Evolutionary conservation across 2,888 invertebrate species (phyloP).

Genomic region (Frankliniella fusca): DNA sequence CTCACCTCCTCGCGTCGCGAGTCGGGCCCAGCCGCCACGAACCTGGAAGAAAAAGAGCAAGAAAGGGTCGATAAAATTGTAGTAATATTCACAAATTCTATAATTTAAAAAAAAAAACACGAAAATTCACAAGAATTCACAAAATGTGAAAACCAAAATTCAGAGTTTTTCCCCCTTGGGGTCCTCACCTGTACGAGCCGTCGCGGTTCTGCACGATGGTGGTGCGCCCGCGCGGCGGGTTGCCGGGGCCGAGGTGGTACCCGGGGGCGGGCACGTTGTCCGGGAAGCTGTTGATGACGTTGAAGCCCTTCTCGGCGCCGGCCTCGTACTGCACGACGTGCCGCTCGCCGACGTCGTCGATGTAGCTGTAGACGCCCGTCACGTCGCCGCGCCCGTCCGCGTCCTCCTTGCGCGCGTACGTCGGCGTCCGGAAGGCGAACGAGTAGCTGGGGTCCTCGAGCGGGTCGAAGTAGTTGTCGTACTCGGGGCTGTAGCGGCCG

Average conservation of each 20-base stretch:
- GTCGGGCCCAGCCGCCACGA: conserved; percentile 71
- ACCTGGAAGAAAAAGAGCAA: conserved; percentile 48
- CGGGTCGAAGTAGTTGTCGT: conserved; percentile 70
- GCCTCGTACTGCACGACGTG: conserved; percentile 74
- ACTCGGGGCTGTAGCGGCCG: conserved; percentile 50
- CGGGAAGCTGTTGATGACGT: conserved; percentile 64
- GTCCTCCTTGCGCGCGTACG: conserved; percentile 64
- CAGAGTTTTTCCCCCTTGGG: no score
- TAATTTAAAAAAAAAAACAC: no score
- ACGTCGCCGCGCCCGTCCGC: conserved; percentile 60
- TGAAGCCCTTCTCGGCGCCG: conserved; percentile 70
- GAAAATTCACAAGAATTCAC: no score
- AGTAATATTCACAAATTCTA: no score
- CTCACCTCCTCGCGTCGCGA: conserved; percentile 70
- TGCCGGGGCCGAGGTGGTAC: conserved; percentile 57
- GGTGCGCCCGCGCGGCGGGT: conserved; percentile 57
- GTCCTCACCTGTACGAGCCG: conserved; percentile 62
- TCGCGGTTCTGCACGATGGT: conserved; percentile 67
- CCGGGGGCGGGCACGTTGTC: conserved; percentile 52
- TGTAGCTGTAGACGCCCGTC: conserved; percentile 62
- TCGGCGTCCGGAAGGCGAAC: conserved; percentile 63
- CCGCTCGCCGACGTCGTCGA: conserved; percentile 70
- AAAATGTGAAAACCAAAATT: no score
- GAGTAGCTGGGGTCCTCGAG: conserved; percentile 72
- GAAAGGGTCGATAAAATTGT: not conserved